A percentile compares a stretch with the other conserved stretches of the same genome.
These are phyloP conservation scores for Cheilosia grossa DNA, from an alignment of 2,888 invertebrate genomes.

Conservation along the genomic window DNA sequence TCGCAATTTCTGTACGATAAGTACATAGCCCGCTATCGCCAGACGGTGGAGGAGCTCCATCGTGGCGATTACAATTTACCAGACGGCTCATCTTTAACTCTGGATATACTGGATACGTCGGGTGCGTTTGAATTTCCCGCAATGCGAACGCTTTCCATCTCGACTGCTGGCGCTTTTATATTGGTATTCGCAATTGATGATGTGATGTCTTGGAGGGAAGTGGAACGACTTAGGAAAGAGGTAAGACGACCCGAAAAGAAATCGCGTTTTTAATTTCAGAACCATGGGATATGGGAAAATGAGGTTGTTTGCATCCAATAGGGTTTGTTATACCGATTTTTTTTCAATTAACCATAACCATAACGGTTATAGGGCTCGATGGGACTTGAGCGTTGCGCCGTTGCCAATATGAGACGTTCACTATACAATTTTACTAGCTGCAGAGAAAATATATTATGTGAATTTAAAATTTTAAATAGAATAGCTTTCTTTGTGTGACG, in stretches of 20 bases:
- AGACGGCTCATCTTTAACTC: constrained; percentile 84
- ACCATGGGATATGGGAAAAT: neutral
- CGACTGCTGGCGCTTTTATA: constrained; percentile 89
- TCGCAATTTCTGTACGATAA: constrained; percentile 86
- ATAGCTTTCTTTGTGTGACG: no score
- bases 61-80: constrained; percentile 83
- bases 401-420: no score
- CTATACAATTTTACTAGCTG: no score
- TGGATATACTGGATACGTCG: constrained; percentile 90
- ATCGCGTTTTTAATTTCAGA: constrained; percentile 17
- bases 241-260: constrained; percentile 70
- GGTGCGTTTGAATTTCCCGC: constrained; percentile 89
- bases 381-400: no score
- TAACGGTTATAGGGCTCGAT: no score
- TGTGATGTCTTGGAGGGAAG: constrained; percentile 85
- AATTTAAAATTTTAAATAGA: no score
- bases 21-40: constrained; percentile 85
- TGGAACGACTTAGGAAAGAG: constrained; percentile 84
- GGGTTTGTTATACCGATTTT: no score
- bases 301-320: neutral
- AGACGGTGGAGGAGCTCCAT: constrained; percentile 87
- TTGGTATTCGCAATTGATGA: constrained; percentile 88
- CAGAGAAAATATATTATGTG: no score
- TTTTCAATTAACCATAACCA: no score
- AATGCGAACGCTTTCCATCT: constrained; percentile 89